Percentiles rank a stretch among this genome's conserved stretches.
Evolutionary conservation across 2,113 vertebrate genomes (phyloP).

Genomic region (Ariopsis seemanni): DNA sequence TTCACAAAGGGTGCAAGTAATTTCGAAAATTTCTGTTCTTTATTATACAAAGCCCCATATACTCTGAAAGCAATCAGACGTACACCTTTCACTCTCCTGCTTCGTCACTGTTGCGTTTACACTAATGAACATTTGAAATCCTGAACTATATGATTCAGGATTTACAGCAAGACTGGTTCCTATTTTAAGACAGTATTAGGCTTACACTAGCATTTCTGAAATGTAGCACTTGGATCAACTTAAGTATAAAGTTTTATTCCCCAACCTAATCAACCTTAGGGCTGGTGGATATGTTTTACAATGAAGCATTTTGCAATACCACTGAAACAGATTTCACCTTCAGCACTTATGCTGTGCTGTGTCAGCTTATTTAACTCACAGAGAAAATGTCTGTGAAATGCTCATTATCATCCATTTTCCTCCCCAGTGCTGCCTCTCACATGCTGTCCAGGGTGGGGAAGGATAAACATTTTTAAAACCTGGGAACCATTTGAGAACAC

Average conservation of each 20-base stretch:
- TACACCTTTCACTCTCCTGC: not conserved
- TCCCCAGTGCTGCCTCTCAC: slow-evolving; percentile 19
- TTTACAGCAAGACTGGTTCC: not conserved
- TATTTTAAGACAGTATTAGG: not conserved
- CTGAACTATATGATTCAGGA: not conserved
- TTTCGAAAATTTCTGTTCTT: not conserved
- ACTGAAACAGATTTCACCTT: slow-evolving; percentile 34
- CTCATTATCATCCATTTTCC: slow-evolving; percentile 41
- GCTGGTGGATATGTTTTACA: slow-evolving; percentile 25
- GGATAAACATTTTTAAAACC: slow-evolving; percentile 21
- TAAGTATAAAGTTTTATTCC: slow-evolving; percentile 15
- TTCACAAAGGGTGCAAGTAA: not conserved
- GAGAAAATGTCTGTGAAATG: slow-evolving; percentile 27
- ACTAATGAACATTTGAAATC: not conserved
- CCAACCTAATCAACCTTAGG: not conserved
- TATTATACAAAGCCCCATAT: not conserved
- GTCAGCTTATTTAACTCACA: slow-evolving; percentile 8
- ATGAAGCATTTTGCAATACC: slow-evolving; percentile 28
- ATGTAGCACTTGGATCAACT: not conserved
- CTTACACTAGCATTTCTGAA: not conserved
- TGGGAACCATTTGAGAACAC: slow-evolving; percentile 10
- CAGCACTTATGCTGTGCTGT: slow-evolving; percentile 25
- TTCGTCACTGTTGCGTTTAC: not conserved
- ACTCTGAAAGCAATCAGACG: not conserved
- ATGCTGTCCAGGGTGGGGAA: slow-evolving; percentile 8